These are phyloP conservation scores for Cantharis flavilabris DNA, from an alignment of 2,888 invertebrate genomes.

Conservation along the genomic window DNA sequence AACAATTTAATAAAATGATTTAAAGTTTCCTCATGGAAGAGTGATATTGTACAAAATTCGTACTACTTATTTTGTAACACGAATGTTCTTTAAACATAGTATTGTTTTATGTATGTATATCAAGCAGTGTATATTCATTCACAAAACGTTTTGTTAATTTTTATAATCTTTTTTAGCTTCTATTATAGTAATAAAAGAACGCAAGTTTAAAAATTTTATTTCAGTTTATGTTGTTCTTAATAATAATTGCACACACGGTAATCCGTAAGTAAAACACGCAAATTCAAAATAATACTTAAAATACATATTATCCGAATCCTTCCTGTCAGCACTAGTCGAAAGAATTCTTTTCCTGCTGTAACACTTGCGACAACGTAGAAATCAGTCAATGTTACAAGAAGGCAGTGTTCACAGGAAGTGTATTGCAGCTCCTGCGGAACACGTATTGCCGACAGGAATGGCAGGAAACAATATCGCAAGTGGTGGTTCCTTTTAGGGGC, in stretches of 20 bases:
- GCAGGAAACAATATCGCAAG: slow-evolving; percentile 59
- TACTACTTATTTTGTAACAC: not conserved
- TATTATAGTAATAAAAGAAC: not conserved
- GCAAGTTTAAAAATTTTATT: not conserved
- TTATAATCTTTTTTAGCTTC: not conserved
- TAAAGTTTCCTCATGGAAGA: not conserved
- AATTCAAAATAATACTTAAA: slow-evolving; percentile 23
- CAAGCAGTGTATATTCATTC: not conserved
- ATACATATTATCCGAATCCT: slow-evolving; percentile 23
- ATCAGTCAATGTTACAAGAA: slow-evolving; percentile 47
- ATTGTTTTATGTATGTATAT: not conserved
- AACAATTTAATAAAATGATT: not conserved
- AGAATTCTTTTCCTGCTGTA: slow-evolving; percentile 27
- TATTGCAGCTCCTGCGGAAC: slow-evolving; percentile 54
- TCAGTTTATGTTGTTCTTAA: not conserved
- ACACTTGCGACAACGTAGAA: slow-evolving; percentile 31
- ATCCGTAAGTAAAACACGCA: slow-evolving; percentile 23
- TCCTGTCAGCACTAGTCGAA: slow-evolving; percentile 27
- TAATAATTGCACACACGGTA: slow-evolving; percentile 19
- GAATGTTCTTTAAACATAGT: not conserved
- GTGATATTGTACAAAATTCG: not conserved
- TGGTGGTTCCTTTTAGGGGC: slow-evolving; percentile 56
- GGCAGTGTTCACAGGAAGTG: slow-evolving; percentile 53
- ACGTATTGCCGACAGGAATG: slow-evolving; percentile 54
- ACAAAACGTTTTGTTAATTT: not conserved